Percentiles rank a stretch among this genome's conserved stretches.
These are phyloP conservation scores for Limonius californicus DNA, from an alignment of 1,140 invertebrate species.

Conservation along the genomic window DNA sequence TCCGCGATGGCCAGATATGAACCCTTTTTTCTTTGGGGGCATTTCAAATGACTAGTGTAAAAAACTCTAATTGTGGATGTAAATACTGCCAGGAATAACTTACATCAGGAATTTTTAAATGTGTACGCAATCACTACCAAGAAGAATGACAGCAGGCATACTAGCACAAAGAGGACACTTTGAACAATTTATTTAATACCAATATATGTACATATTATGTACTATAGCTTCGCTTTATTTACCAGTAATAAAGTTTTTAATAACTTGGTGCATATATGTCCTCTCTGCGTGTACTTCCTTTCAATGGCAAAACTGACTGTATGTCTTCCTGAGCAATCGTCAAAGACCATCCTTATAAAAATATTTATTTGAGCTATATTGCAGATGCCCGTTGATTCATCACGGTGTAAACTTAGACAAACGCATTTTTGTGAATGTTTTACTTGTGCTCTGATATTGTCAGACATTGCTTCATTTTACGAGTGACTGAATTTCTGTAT, in stretches of 20 bases:
- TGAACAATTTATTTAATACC: too few species aligned
- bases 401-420: conserved; percentile 3
- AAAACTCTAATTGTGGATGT: too few species aligned
- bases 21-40: too few species aligned
- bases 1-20: too few species aligned
- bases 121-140: too few species aligned
- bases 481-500: neutral
- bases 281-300: neutral
- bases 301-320: neutral
- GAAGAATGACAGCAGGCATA: too few species aligned
- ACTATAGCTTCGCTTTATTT: too few species aligned
- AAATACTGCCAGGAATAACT: too few species aligned
- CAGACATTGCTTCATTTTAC: neutral
- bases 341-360: neutral
- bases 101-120: too few species aligned
- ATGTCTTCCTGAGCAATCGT: neutral
- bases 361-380: conserved; percentile 10
- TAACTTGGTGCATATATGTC: neutral
- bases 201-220: too few species aligned
- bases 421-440: neutral
- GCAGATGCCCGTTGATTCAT: neutral
- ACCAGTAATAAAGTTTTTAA: neutral
- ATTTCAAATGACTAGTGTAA: too few species aligned
- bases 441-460: neutral
- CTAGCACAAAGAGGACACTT: too few species aligned